A percentile compares a stretch with the other conserved stretches of the same genome.
Conservation (phyloP, 1,140 invertebrate genomes). For the Philopotamus ludificatus region DNA sequence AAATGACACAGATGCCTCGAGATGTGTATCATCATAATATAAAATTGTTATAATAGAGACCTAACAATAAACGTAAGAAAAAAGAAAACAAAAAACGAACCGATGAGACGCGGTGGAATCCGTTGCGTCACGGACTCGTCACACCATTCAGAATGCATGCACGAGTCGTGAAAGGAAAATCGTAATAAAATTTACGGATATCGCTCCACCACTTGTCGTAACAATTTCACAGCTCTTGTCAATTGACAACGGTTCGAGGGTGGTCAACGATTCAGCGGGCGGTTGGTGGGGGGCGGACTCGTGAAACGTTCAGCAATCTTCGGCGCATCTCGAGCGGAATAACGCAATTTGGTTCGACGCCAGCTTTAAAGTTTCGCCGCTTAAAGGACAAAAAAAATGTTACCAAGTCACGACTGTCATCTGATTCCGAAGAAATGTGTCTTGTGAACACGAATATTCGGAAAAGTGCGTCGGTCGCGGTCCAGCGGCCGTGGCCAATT, state of each 20-base stretch:
- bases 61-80: too few relatives aligned
- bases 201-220: constrained; percentile 16
- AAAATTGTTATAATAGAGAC: too few relatives aligned
- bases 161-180: constrained; percentile 12
- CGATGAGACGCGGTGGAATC: constrained; percentile 5
- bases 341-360: constrained; percentile 12
- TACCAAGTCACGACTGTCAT: neutral
- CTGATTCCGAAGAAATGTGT: neutral
- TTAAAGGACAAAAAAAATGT: constrained; percentile 2
- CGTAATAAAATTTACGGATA: constrained; percentile 31
- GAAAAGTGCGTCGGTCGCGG: too few relatives aligned
- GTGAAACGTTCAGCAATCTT: too few relatives aligned
- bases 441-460: neutral
- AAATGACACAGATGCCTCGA: too few relatives aligned
- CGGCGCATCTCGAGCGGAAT: constrained; percentile 9
- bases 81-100: too few relatives aligned
- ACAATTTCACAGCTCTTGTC: constrained; percentile 25
- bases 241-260: constrained; percentile 15
- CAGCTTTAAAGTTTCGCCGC: constrained; percentile 17
- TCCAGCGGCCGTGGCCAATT: neutral
- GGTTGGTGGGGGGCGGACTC: too few relatives aligned
- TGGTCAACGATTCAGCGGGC: too few relatives aligned
- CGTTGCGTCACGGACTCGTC: constrained; percentile 17
- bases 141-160: constrained; percentile 12
- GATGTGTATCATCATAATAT: too few relatives aligned